These are phyloP conservation scores for Sclerodermus sp. DNA, from an alignment of 2,888 invertebrate genomes.

Conservation along the genomic window DNA sequence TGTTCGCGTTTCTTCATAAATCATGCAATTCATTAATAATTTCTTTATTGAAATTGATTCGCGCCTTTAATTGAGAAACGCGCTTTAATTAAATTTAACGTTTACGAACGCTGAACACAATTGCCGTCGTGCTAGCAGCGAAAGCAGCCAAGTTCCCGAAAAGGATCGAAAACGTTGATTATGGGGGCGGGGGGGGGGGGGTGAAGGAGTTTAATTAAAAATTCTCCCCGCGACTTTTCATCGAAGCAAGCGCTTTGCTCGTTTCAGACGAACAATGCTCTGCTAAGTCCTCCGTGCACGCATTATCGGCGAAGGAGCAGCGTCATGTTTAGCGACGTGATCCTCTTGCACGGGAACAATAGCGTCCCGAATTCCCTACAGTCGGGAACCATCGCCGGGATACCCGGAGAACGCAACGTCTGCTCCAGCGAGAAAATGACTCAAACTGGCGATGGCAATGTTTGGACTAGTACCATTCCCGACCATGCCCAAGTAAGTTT, in stretches of 20 bases:
- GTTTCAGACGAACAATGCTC: slow-evolving; percentile 50
- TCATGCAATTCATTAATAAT: no score
- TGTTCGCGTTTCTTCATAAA: no score
- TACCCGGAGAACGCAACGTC: slow-evolving; percentile 63
- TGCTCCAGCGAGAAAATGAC: slow-evolving; percentile 89
- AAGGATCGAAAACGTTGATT: no score
- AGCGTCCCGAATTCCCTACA: slow-evolving; percentile 52
- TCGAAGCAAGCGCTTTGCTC: no score
- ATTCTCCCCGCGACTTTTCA: no score
- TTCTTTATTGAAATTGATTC: no score
- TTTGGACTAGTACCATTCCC: slow-evolving; percentile 60
- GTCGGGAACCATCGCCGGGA: slow-evolving; percentile 32
- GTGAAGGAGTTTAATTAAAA: neutral
- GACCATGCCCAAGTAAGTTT: slow-evolving; percentile 45
- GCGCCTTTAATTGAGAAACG: no score
- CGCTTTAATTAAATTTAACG: no score
- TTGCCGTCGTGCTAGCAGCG: no score
- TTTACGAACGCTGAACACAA: no score
- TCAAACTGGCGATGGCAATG: slow-evolving; percentile 76
- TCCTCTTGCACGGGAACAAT: slow-evolving; percentile 70
- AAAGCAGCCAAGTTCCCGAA: no score
- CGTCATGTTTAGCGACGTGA: slow-evolving; percentile 87
- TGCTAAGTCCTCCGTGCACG: slow-evolving; percentile 74
- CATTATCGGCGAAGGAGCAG: slow-evolving; percentile 74
- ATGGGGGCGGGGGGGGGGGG: no score